These are phyloP conservation scores for Ametastegia equiseti DNA, from an alignment of 2,888 invertebrate species.

Conservation along the genomic window DNA sequence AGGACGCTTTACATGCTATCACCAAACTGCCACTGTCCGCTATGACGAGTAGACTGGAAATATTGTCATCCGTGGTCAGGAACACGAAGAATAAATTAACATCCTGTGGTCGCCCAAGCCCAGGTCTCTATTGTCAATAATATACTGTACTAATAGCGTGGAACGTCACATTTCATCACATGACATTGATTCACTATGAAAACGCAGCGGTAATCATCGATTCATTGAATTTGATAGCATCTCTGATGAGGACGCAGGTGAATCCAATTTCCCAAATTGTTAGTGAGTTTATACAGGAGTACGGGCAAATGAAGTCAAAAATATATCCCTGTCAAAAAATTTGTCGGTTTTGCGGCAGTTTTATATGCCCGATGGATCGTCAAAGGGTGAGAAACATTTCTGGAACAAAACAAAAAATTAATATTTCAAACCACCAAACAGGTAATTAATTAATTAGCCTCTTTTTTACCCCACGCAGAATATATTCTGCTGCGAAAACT, in stretches of 20 bases:
- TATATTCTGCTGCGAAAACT: conserved; percentile 54
- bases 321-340: conserved; percentile 31
- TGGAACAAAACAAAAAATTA: background rate
- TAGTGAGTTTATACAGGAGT: conserved; percentile 37
- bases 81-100: conserved; percentile 44
- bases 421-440: background rate
- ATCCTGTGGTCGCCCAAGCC: conserved; percentile 5
- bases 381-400: conserved; percentile 27
- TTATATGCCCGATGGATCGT: conserved; percentile 23
- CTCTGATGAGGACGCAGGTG: conserved; percentile 20
- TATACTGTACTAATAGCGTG: background rate
- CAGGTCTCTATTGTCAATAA: conserved; percentile 25
- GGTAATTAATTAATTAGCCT: background rate
- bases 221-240: conserved; percentile 31
- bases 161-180: too few species aligned
- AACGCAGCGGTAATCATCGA: background rate
- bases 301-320: conserved; percentile 29
- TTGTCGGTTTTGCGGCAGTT: conserved; percentile 38
- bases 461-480: conserved; percentile 46
- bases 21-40: conserved; percentile 9
- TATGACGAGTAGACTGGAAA: conserved; percentile 39
- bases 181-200: background rate
- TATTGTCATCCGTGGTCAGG: conserved; percentile 40
- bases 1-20: background rate
- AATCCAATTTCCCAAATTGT: conserved; percentile 45